Percentiles rank a stretch among this genome's conserved stretches.
These are phyloP conservation scores for Platichthys stellatus DNA, from an alignment of 2,113 vertebrate genomes.

Conservation along the genomic window DNA sequence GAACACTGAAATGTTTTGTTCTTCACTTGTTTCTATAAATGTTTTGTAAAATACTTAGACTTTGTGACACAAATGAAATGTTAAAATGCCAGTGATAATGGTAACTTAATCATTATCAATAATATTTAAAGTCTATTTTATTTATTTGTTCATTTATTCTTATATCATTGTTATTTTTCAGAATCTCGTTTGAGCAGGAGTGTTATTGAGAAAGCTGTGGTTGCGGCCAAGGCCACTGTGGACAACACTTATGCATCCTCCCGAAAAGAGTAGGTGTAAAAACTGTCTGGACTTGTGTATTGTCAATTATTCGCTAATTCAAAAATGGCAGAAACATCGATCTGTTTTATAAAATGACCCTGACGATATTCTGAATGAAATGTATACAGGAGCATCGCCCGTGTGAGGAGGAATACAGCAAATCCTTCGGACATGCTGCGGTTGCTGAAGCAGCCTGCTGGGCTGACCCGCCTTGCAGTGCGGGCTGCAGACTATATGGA, in stretches of 20 bases:
- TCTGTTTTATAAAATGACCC: neutral
- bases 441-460: conserved; percentile 83
- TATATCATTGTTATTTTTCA: conserved; percentile 8
- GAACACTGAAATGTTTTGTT: neutral
- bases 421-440: conserved; percentile 79
- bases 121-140: neutral
- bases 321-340: neutral
- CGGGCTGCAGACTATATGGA: conserved; percentile 87
- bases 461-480: conserved; percentile 57
- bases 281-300: neutral
- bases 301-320: neutral
- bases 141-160: neutral
- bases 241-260: conserved; percentile 84
- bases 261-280: conserved; percentile 58
- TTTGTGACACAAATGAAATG: neutral
- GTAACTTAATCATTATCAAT: no score
- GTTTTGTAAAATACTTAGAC: neutral
- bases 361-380: neutral
- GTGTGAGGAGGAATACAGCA: conserved; percentile 56
- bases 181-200: conserved; percentile 54
- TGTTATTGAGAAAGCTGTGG: conserved; percentile 72
- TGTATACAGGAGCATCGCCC: conserved; percentile 77
- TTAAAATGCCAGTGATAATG: neutral
- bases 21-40: neutral
- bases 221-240: conserved; percentile 78